Conservation (phyloP, 2,113 vertebrate genomes). For the Peucedramus taeniatus region DNA sequence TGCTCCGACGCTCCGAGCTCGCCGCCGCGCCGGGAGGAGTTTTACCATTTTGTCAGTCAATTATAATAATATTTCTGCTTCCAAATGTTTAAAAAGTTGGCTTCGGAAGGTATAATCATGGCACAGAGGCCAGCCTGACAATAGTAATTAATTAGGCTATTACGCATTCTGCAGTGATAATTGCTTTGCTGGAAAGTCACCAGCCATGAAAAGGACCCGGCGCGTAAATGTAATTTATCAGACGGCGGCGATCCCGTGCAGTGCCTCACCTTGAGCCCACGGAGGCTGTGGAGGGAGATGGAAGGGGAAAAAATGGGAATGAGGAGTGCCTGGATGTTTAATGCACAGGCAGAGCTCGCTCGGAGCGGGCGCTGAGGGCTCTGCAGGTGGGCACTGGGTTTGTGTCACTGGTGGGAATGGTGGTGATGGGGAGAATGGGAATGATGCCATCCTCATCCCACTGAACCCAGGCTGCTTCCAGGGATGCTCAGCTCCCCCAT, state of each 20-base stretch:
- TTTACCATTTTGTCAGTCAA: slow-evolving; percentile 73
- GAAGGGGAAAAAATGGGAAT: neutral
- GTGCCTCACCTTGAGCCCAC: slow-evolving; percentile 86
- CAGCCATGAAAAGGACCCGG: slow-evolving; percentile 87
- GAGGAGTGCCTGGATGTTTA: neutral
- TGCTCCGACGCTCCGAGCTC: neutral
- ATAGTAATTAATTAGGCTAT: slow-evolving; percentile 99
- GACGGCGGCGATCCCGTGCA: slow-evolving; percentile 63
- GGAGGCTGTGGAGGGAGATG: neutral
- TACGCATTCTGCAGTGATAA: slow-evolving; percentile 98
- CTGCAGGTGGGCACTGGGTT: neutral
- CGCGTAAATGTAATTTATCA: slow-evolving; percentile 89
- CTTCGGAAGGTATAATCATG: slow-evolving; percentile 87
- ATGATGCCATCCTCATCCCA: neutral
- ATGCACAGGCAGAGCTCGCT: neutral
- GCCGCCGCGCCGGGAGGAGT: neutral
- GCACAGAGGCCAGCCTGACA: slow-evolving; percentile 95
- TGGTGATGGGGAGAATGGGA: accelerated
- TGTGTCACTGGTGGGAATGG: accelerated
- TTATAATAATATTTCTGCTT: slow-evolving; percentile 80
- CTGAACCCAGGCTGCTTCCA: neutral
- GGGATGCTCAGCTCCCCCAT: accelerated
- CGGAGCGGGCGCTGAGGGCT: neutral
- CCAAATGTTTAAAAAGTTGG: slow-evolving; percentile 82
- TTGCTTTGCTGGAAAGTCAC: slow-evolving; percentile 99